Conservation (phyloP, 2,797 vertebrate genomes). For the Propithecus deckenii region DNA sequence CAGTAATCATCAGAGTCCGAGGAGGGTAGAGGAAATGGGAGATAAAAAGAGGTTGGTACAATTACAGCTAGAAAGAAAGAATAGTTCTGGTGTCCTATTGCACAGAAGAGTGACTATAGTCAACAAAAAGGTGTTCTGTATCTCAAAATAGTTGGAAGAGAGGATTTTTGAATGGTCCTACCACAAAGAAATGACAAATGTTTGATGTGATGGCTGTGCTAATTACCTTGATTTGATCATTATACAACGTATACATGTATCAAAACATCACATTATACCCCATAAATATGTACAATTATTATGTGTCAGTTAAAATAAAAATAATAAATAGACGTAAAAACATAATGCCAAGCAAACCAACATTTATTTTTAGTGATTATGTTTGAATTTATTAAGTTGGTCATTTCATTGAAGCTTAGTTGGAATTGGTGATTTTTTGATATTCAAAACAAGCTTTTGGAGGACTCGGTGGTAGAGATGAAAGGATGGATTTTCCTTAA, state of each 20-base stretch:
- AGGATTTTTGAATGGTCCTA: not conserved
- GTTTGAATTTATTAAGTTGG: constrained; percentile 23
- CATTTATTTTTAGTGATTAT: constrained; percentile 51
- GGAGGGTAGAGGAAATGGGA: not conserved
- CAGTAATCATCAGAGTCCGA: not conserved
- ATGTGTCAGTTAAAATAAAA: not conserved
- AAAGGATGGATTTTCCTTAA: constrained; percentile 63
- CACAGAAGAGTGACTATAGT: not conserved
- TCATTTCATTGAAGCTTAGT: constrained; percentile 66
- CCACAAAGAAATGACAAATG: not conserved
- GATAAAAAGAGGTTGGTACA: not conserved
- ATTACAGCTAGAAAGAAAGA: not conserved
- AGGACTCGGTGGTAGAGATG: constrained; percentile 34
- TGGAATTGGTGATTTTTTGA: constrained; percentile 43
- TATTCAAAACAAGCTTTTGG: constrained; percentile 52
- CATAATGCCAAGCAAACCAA: not conserved
- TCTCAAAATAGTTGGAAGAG: not conserved
- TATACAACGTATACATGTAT: not conserved
- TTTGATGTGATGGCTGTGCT: not conserved
- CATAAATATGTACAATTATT: not conserved
- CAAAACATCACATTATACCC: not conserved
- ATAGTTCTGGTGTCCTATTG: no score
- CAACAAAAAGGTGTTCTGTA: not conserved
- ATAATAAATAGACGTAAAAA: not conserved
- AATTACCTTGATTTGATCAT: not conserved